phyloP scores from a whole-genome alignment of 2,797 vertebrate genomes.

The Schizopygopsis malacanthus region DNA sequence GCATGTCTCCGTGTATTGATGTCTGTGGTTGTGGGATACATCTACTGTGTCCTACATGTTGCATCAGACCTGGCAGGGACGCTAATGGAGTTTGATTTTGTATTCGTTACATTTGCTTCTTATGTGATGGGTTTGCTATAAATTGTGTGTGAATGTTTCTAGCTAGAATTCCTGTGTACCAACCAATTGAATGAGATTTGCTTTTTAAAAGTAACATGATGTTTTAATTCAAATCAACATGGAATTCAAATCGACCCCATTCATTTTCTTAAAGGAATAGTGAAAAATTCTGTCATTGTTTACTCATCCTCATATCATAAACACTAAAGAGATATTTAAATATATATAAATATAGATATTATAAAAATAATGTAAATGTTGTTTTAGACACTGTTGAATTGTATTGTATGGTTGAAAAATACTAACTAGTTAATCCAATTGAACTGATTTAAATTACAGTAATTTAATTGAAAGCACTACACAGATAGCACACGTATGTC shows the following conservation, averaged over 20 bases:
- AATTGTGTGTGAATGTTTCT: neutral
- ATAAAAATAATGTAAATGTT: neutral
- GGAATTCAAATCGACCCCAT: neutral
- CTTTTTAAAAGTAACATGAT: neutral
- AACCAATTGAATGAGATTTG: neutral
- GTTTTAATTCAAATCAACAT: neutral
- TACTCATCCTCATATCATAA: neutral
- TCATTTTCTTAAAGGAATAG: neutral
- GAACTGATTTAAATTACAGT: neutral
- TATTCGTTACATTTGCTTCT: conserved; percentile 20
- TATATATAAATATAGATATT: too few species aligned
- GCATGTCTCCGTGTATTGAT: conserved; percentile 32
- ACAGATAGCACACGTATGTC: neutral
- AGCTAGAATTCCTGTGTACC: neutral
- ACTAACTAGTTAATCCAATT: neutral
- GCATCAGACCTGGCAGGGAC: conserved; percentile 26
- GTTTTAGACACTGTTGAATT: too few species aligned
- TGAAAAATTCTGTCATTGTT: neutral
- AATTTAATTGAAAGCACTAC: neutral
- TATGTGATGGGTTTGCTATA: neutral
- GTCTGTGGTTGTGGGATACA: conserved; percentile 16
- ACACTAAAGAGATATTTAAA: neutral
- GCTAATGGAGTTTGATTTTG: conserved; percentile 39
- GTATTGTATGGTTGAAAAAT: neutral
- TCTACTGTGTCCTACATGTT: conserved; percentile 28